phyloP scores from a whole-genome alignment of 2,888 invertebrate genomes.

The Ophioninae sp. region DNA sequence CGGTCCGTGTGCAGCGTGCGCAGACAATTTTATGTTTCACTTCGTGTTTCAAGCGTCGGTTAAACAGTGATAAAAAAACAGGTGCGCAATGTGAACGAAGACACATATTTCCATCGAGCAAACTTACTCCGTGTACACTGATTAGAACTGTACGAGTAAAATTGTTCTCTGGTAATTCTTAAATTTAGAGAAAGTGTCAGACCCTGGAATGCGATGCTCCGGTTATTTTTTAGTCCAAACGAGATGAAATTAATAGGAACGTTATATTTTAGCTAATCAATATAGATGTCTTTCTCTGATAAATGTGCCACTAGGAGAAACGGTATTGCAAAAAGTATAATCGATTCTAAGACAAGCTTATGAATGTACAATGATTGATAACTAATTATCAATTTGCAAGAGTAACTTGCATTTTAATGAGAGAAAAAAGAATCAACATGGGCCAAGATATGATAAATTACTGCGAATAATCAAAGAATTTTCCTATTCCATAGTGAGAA shows the following conservation, averaged over 20 bases:
- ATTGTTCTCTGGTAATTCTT: background rate
- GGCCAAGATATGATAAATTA: too few relatives aligned
- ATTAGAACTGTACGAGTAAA: slow-evolving; percentile 30
- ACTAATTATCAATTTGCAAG: too few relatives aligned
- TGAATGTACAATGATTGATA: too few relatives aligned
- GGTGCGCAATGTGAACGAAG: slow-evolving; percentile 43
- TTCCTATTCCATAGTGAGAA: too few relatives aligned
- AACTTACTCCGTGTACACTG: slow-evolving; percentile 45
- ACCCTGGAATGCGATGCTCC: background rate
- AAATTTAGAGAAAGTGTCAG: background rate
- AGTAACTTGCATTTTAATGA: too few relatives aligned
- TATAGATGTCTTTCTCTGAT: background rate
- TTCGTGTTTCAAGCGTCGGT: background rate
- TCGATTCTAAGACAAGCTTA: too few relatives aligned
- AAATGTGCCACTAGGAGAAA: too few relatives aligned
- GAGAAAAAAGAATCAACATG: too few relatives aligned
- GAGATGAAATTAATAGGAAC: background rate
- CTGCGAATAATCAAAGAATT: too few relatives aligned
- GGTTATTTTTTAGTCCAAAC: background rate
- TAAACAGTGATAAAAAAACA: slow-evolving; percentile 23
- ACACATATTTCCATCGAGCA: slow-evolving; percentile 6
- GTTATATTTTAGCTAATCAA: background rate
- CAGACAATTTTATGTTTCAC: slow-evolving; percentile 57
- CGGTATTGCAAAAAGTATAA: too few relatives aligned
- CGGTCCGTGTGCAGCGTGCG: slow-evolving; percentile 78